Conservation (phyloP, 2,113 vertebrate species). For the Uria aalge region DNA sequence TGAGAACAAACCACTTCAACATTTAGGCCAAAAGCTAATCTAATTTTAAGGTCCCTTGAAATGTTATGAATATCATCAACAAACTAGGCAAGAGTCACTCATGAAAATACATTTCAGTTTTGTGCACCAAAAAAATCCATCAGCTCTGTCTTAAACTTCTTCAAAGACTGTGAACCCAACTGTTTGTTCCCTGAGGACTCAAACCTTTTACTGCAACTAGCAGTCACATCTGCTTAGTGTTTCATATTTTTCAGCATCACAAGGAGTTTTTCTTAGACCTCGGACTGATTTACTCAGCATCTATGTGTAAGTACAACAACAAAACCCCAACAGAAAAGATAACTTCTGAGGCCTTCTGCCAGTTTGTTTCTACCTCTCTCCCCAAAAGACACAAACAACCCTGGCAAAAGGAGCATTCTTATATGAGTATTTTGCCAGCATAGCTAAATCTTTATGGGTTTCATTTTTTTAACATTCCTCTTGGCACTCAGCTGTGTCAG, state of each 20-base stretch:
- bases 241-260: slow-evolving; percentile 4
- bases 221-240: slow-evolving; percentile 36
- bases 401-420: not conserved
- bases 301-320: not conserved
- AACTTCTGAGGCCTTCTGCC: not conserved
- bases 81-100: not conserved
- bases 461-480: not conserved
- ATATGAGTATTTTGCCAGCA: not conserved
- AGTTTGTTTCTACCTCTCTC: not conserved
- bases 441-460: not conserved
- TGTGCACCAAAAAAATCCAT: not conserved
- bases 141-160: not conserved
- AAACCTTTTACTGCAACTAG: not conserved
- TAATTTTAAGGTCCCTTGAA: slow-evolving; percentile 36
- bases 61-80: slow-evolving; percentile 1
- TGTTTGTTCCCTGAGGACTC: slow-evolving; percentile 13
- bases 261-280: not conserved
- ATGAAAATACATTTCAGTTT: slow-evolving; percentile 7
- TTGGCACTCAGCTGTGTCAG: not conserved
- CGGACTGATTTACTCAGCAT: not conserved
- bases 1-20: slow-evolving; percentile 3
- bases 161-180: not conserved
- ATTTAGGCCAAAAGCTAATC: not conserved
- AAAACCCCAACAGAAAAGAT: not conserved
- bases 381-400: not conserved